These are phyloP conservation scores for Microchirus variegatus DNA, from an alignment of 2,797 vertebrate genomes.

Conservation along the genomic window DNA sequence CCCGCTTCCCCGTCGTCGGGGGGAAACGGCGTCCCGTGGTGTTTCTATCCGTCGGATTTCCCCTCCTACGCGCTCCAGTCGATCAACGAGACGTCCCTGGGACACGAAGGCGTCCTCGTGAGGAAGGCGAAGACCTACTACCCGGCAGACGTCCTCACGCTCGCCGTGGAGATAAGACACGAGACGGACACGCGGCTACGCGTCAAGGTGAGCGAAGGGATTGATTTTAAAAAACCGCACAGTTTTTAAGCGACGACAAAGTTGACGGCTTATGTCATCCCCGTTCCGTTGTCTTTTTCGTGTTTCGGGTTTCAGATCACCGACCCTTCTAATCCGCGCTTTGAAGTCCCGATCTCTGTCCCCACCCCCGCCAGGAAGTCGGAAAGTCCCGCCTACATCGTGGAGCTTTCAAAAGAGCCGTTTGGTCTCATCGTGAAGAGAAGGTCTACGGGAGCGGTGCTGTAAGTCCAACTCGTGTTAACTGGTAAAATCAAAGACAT, in stretches of 20 bases:
- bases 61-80: slow-evolving; percentile 84
- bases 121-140: slow-evolving; percentile 84
- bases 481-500: background rate
- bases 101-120: slow-evolving; percentile 79
- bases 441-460: slow-evolving; percentile 68
- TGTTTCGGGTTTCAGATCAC: slow-evolving; percentile 75
- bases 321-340: slow-evolving; percentile 77
- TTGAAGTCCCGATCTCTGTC: slow-evolving; percentile 83
- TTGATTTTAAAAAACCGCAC: too few relatives aligned
- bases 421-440: slow-evolving; percentile 83
- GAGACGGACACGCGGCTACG: slow-evolving; percentile 84
- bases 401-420: slow-evolving; percentile 81
- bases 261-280: too few relatives aligned
- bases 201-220: slow-evolving; percentile 80
- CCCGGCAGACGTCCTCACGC: slow-evolving; percentile 80
- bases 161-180: slow-evolving; percentile 81
- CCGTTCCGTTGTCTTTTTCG: background rate
- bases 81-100: slow-evolving; percentile 75
- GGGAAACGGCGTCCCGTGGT: slow-evolving; percentile 85
- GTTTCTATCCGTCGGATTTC: slow-evolving; percentile 87
- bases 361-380: slow-evolving; percentile 75
- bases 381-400: slow-evolving; percentile 73
- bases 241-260: too few relatives aligned
- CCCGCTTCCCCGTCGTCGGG: slow-evolving; percentile 34
- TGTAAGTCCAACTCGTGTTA: slow-evolving; percentile 63